phyloP scores from a whole-genome alignment of 2,113 vertebrate genomes.

The Nycticorax nycticorax region DNA sequence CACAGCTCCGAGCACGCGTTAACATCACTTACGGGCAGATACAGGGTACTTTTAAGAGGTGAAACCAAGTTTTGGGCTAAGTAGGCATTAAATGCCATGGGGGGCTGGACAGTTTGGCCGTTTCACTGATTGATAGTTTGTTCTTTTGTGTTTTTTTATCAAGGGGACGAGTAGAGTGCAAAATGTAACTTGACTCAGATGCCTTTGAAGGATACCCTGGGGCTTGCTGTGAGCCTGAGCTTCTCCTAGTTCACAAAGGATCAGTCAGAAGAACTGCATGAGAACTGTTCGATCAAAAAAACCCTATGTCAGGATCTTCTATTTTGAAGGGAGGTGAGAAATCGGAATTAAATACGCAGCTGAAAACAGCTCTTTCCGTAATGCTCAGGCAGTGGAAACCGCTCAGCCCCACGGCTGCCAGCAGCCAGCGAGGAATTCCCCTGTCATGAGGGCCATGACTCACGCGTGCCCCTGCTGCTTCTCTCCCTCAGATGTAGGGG shows the following conservation, averaged over 20 bases:
- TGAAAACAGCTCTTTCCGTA: slow-evolving; percentile 11
- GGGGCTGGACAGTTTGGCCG: background rate
- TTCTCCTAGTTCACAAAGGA: background rate
- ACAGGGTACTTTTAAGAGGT: background rate
- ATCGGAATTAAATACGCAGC: background rate
- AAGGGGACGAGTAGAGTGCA: background rate
- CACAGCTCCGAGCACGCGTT: background rate
- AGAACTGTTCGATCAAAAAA: background rate
- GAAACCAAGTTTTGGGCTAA: background rate
- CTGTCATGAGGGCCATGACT: slow-evolving; percentile 50
- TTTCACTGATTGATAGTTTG: background rate
- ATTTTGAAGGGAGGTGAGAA: slow-evolving; percentile 24
- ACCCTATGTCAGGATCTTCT: background rate
- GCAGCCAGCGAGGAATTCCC: slow-evolving; percentile 59
- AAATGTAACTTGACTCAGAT: background rate
- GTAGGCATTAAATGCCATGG: background rate
- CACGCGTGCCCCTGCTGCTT: slow-evolving; percentile 29
- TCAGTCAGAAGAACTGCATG: background rate
- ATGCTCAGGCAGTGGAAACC: background rate
- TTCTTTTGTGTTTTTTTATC: background rate
- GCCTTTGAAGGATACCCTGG: background rate
- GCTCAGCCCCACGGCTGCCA: background rate
- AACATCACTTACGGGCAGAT: background rate
- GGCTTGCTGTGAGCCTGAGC: background rate
- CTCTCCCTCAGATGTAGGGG: background rate